Evolutionary conservation across 1,140 invertebrate genomes (phyloP), one percentile per base, ranked within the genome.

Genomic region (Camponotus vicinus): DNA sequence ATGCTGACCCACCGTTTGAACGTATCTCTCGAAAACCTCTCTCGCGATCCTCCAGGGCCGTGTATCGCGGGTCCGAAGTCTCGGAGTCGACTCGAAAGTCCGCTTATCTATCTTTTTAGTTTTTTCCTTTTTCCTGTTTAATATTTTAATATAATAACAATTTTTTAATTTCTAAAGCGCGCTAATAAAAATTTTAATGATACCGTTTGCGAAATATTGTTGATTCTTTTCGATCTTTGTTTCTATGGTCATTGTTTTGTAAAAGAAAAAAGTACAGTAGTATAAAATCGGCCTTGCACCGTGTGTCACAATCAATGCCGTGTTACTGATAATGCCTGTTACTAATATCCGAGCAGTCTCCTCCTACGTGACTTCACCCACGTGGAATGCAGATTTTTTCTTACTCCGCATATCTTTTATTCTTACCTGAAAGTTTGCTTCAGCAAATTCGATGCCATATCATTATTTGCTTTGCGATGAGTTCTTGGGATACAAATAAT

Each of bases 1-100:
- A 87, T 92, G 86, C 82, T 92, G 90, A 89, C 90, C 90, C 88
- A 91, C 88, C 86, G 88, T 88, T 89, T 88, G 83, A 90, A 78
- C 88, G 83, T 90, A 90, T 90, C 86, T 76, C 82, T 86, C 61
- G 89, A 88, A 87, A 90, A 75, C 59, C 82, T 88, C 57, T 82
- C 76, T 71, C 69, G 34, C 57, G 42, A 37, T 55, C 21, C 67
- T 61, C 67, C 78, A 86, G 69, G 59, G 59, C 18, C 57, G 63
- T 79, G 63, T 79, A 27, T 66, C 40, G 1, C 3, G 59, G 18
- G 18, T 15, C 21, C 21, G 21, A 21, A 21, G 21, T 21, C 42
- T 13, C 37, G 73, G 63, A 21, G 21, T 21, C 21, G 21, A 55
- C 42, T 71, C 27, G 11, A 52, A 45, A 64, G 13, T 21, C n/a